Conservation (phyloP, 1,140 invertebrate species). For the Galleria mellonella region DNA sequence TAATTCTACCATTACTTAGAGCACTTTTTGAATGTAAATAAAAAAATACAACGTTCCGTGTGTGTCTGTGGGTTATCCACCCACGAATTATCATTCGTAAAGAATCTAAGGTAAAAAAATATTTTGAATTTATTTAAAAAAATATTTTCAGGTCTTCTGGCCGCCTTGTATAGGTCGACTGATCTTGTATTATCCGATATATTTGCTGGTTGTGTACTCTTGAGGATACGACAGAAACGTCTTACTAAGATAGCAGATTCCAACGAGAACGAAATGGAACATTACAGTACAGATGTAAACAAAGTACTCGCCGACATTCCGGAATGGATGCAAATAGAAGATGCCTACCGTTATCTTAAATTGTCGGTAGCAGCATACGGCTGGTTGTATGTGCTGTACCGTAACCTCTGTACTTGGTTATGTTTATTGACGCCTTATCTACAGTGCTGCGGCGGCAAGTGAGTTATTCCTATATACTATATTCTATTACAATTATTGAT, state of each 20-base stretch:
- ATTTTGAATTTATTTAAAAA: background rate
- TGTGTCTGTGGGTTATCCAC: too few relatives aligned
- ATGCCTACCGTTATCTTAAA: conserved; percentile 82
- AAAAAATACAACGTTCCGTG: too few relatives aligned
- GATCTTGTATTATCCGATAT: conserved; percentile 90
- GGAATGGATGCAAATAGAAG: conserved; percentile 83
- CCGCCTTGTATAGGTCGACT: conserved; percentile 82
- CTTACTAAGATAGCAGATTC: conserved; percentile 46
- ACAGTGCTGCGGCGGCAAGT: conserved; percentile 82
- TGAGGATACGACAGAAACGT: conserved; percentile 79
- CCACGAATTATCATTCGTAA: too few relatives aligned
- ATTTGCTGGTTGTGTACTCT: conserved; percentile 85
- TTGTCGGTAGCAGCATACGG: conserved; percentile 86
- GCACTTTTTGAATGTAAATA: too few relatives aligned
- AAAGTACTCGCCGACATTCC: conserved; percentile 75
- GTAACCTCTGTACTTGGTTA: conserved; percentile 79
- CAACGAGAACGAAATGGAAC: conserved; percentile 73
- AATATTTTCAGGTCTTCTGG: conserved; percentile 75
- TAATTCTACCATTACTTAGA: too few relatives aligned
- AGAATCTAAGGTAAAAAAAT: too few relatives aligned
- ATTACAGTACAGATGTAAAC: conserved; percentile 76
- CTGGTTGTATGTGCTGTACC: conserved; percentile 86
- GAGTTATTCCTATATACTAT: conserved; percentile 17
- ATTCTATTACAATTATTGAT: background rate
- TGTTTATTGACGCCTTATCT: conserved; percentile 79